Evolutionary conservation across 2,888 invertebrate species (phyloP).

Genomic region (Nemurella pictetii): DNA sequence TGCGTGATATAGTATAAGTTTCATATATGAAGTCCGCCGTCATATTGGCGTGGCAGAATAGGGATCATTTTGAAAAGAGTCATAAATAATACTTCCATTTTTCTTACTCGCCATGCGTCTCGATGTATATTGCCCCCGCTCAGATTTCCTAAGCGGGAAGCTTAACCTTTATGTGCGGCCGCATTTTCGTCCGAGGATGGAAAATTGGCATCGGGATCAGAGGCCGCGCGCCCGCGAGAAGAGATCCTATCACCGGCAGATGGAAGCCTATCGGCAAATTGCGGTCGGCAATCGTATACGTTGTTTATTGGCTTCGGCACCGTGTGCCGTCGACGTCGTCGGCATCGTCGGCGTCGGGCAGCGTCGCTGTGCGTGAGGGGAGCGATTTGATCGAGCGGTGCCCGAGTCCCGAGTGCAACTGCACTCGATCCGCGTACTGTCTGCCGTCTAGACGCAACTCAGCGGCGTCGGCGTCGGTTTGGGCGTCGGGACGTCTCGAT

Average conservation of each 20-base stretch:
- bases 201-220: neutral
- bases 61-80: neutral
- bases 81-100: neutral
- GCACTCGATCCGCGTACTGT: conserved; percentile 25
- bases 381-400: conserved; percentile 6
- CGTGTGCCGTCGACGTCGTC: neutral
- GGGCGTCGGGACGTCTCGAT: neutral
- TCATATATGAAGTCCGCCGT: neutral
- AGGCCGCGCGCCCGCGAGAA: neutral
- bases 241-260: neutral
- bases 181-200: neutral
- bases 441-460: conserved; percentile 22
- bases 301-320: neutral
- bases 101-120: neutral
- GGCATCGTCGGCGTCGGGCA: neutral
- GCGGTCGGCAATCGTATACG: neutral
- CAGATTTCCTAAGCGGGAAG: neutral
- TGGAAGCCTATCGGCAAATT: neutral
- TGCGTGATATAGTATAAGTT: neutral
- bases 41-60: neutral
- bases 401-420: neutral
- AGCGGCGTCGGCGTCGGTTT: neutral
- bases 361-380: neutral
- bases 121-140: neutral
- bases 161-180: neutral